These are phyloP conservation scores for Diglossa cyanea DNA, from an alignment of 2,797 vertebrate genomes.

Conservation along the genomic window DNA sequence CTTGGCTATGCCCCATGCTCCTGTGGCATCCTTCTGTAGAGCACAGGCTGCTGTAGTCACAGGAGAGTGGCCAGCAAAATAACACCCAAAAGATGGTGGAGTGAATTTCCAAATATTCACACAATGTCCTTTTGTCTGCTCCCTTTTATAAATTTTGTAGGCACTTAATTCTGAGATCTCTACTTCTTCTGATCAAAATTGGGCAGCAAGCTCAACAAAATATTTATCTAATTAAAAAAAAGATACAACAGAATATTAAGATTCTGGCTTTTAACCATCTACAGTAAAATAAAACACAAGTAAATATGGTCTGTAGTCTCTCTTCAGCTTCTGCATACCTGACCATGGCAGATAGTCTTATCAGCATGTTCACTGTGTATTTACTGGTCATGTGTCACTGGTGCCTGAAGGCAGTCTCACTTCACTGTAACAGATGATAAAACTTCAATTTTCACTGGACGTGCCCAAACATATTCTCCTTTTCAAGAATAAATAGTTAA, in stretches of 20 bases:
- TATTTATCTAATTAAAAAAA: neutral
- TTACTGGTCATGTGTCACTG: neutral
- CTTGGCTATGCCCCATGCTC: neutral
- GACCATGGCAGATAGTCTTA: neutral
- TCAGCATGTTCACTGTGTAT: neutral
- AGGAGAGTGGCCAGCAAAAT: neutral
- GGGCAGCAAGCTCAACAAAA: neutral
- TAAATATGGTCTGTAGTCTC: neutral
- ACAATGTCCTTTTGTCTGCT: neutral
- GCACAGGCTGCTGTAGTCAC: neutral
- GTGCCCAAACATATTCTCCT: neutral
- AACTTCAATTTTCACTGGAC: conserved; percentile 28
- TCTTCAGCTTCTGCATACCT: neutral
- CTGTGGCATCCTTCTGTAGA: neutral
- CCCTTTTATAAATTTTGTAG: neutral
- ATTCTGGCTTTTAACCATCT: neutral
- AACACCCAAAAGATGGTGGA: neutral
- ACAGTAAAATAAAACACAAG: neutral
- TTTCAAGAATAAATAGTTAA: neutral
- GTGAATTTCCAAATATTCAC: neutral
- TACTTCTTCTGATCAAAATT: neutral
- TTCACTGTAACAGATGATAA: neutral
- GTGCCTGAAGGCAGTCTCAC: neutral
- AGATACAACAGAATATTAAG: neutral
- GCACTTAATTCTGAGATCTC: neutral